phyloP scores from a whole-genome alignment of 2,888 invertebrate species.

The Chalcosyrphus nemorum region DNA sequence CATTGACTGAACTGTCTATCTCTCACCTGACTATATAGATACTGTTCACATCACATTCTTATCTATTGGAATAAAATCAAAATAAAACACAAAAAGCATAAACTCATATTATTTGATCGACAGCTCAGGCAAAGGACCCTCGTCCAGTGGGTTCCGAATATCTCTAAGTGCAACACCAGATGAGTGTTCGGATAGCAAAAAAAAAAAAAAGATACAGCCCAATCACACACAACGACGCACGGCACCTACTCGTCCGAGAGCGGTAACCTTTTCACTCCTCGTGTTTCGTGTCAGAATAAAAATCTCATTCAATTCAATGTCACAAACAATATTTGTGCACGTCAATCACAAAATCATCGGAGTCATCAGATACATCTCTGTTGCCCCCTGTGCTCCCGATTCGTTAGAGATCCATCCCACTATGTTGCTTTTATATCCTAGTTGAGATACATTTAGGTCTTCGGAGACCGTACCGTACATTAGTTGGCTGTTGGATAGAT shows the following conservation, averaged over 20 bases:
- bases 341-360: conserved; percentile 70
- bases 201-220: too few relatives aligned
- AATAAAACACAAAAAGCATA: conserved; percentile 11
- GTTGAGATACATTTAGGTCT: conserved; percentile 35
- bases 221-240: conserved; percentile 3
- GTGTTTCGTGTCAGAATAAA: conserved; percentile 58
- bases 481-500: not conserved
- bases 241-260: not conserved
- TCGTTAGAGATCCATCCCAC: not conserved
- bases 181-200: not conserved
- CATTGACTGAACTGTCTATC: conserved; percentile 1
- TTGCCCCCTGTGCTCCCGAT: not conserved
- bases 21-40: conserved; percentile 31
- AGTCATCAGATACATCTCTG: conserved; percentile 55
- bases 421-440: conserved; percentile 10
- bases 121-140: conserved; percentile 26
- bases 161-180: conserved; percentile 35
- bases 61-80: conserved; percentile 37
- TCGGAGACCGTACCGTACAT: conserved; percentile 10
- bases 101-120: conserved; percentile 44
- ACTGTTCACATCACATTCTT: conserved; percentile 32
- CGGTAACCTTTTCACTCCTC: conserved; percentile 20
- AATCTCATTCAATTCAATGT: conserved; percentile 72
- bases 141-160: conserved; percentile 1
- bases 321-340: conserved; percentile 71